These are phyloP conservation scores for Pasiphila rectangulata DNA, from an alignment of 2,888 invertebrate genomes.

Conservation along the genomic window DNA sequence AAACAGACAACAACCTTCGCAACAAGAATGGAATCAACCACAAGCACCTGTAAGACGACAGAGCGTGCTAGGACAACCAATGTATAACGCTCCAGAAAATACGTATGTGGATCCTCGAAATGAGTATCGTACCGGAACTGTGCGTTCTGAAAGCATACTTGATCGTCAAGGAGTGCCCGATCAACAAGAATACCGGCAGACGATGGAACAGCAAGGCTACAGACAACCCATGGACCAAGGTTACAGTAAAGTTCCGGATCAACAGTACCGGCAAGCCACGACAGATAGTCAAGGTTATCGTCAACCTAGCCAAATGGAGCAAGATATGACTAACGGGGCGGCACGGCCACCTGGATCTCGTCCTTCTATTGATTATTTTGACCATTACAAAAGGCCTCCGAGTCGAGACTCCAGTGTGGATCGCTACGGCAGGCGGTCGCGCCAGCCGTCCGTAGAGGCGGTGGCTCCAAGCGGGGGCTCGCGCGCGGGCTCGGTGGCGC, in stretches of 20 bases:
- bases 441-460: slow-evolving; percentile 90
- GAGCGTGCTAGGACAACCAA: slow-evolving; percentile 67
- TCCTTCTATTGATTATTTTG: slow-evolving; percentile 93
- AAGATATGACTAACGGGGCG: slow-evolving; percentile 59
- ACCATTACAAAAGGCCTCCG: slow-evolving; percentile 95
- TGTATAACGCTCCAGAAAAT: slow-evolving; percentile 54
- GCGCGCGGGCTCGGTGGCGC: slow-evolving; percentile 87
- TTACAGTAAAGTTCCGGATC: slow-evolving; percentile 58
- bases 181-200: slow-evolving; percentile 51
- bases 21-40: slow-evolving; percentile 60
- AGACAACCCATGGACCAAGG: slow-evolving; percentile 67
- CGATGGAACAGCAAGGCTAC: slow-evolving; percentile 55
- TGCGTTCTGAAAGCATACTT: slow-evolving; percentile 61
- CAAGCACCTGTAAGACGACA: slow-evolving; percentile 59
- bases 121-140: slow-evolving; percentile 65
- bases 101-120: slow-evolving; percentile 58
- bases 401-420: slow-evolving; percentile 94
- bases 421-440: slow-evolving; percentile 88
- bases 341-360: slow-evolving; percentile 56
- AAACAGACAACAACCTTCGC: slow-evolving; percentile 36
- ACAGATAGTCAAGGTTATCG: slow-evolving; percentile 40
- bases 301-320: slow-evolving; percentile 60
- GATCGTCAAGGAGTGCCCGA: slow-evolving; percentile 48
- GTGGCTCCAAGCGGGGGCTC: slow-evolving; percentile 76
- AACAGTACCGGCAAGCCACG: slow-evolving; percentile 50